phyloP scores from a whole-genome alignment of 2,113 vertebrate genomes.

The Scalopus aquaticus region DNA sequence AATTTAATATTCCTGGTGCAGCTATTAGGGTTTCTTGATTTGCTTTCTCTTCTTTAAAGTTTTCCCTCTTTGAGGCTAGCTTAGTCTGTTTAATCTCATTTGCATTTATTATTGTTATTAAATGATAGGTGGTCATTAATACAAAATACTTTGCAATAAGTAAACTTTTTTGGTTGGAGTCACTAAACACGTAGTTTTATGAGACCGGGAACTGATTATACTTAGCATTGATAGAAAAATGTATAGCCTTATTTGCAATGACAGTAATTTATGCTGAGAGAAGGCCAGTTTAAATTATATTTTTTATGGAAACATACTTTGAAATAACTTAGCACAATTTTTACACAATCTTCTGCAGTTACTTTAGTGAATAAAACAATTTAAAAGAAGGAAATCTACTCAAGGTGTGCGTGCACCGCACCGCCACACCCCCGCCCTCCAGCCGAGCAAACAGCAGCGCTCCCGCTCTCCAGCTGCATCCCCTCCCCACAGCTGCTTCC shows the following conservation, averaged over 20 bases:
- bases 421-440: too few relatives aligned
- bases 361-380: conserved; percentile 34
- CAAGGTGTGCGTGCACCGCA: too few relatives aligned
- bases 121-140: neutral
- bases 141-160: neutral
- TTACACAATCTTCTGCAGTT: conserved; percentile 36
- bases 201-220: neutral
- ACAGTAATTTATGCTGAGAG: neutral
- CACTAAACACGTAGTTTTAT: conserved; percentile 39
- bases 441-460: too few relatives aligned
- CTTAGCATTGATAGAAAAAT: conserved; percentile 5
- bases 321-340: conserved; percentile 13
- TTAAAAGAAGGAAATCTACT: conserved; percentile 11
- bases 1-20: neutral
- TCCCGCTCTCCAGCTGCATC: too few relatives aligned
- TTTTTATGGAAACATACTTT: conserved; percentile 36
- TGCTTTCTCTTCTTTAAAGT: neutral
- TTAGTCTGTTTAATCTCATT: neutral
- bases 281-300: neutral
- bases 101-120: conserved; percentile 30
- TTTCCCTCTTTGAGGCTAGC: neutral
- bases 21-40: neutral
- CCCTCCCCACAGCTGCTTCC: too few relatives aligned
- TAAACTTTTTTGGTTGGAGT: neutral
- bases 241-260: neutral